These are phyloP conservation scores for Threskiornis aethiopicus DNA, from an alignment of 2,797 vertebrate genomes.

Conservation along the genomic window DNA sequence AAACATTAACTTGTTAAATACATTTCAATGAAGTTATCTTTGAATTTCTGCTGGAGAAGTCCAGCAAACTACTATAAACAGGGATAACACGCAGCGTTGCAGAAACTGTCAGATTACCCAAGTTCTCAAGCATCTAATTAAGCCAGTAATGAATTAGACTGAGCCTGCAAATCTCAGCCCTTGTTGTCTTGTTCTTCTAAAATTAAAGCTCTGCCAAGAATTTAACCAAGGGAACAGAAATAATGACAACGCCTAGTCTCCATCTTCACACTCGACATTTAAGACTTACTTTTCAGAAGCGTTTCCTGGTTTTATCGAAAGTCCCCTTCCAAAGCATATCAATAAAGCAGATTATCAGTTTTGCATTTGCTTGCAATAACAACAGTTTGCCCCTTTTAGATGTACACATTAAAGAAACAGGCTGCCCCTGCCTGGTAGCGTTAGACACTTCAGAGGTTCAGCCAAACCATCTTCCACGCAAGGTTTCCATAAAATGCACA, in stretches of 20 bases:
- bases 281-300: neutral
- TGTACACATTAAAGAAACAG: accelerated
- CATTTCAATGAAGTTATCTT: neutral
- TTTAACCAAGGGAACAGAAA: neutral
- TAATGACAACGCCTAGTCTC: neutral
- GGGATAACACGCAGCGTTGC: neutral
- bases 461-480: neutral
- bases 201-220: neutral
- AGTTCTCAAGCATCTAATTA: neutral
- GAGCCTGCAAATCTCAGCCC: neutral
- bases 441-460: neutral
- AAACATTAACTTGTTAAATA: neutral
- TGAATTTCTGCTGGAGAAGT: neutral
- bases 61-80: neutral
- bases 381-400: neutral
- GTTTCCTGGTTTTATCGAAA: neutral
- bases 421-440: neutral
- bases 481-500: neutral
- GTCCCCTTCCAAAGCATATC: neutral
- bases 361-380: neutral
- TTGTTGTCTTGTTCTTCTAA: neutral
- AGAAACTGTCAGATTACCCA: neutral
- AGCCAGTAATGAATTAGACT: neutral
- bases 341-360: neutral
- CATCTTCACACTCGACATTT: neutral